Evolutionary conservation across 2,797 vertebrate genomes (phyloP), one percentile per base, ranked within the genome.

Genomic region (Mycteria americana): DNA sequence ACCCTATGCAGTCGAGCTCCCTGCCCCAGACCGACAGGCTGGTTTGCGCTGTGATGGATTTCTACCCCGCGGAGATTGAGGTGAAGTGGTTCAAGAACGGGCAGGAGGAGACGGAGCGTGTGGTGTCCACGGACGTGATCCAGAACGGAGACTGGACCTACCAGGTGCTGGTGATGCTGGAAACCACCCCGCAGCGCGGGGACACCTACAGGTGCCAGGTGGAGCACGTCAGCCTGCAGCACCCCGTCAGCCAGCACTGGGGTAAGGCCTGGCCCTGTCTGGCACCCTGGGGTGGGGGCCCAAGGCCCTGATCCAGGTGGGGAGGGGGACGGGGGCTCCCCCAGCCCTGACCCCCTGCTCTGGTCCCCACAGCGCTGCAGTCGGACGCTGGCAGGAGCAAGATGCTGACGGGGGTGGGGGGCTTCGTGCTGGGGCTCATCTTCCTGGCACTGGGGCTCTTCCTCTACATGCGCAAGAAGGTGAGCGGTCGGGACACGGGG

Each of bases 61-160:
- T 96, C 1, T 95, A 69, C 56, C 95, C 95, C 0, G 7, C 51
- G 4, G 54, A 74, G 45, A 62, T 95, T 0, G 63, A 92, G 48
- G 76, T 97, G 39, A 93, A 76, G 54, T 96, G 95, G 95, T 65
- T 90, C 65, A 68, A 48, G 80, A 93, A 95, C 28, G 88, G 72
- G 54, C 48, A 18, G 59, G 96, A 97, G 91, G 79, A 96, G n/a
- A 39, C 30, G 13, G 62, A 67, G 13, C 51, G 12, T 43, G 95
- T 95, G 23, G 77, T 88, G 77, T 79, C 86, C 73, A 92, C 95
- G 8, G 95, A 84, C 11, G 59, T 92, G 31, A 81, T 82, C 4
- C 82, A 57, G 39, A 89, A 94, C 9, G 95, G 91, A 4, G 95
- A 96, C 65, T 96, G 96, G 94, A 92, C 94, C 57, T 95, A 77